Evolutionary conservation across 2,888 invertebrate genomes (phyloP).

Genomic region (Auanema sp.): DNA sequence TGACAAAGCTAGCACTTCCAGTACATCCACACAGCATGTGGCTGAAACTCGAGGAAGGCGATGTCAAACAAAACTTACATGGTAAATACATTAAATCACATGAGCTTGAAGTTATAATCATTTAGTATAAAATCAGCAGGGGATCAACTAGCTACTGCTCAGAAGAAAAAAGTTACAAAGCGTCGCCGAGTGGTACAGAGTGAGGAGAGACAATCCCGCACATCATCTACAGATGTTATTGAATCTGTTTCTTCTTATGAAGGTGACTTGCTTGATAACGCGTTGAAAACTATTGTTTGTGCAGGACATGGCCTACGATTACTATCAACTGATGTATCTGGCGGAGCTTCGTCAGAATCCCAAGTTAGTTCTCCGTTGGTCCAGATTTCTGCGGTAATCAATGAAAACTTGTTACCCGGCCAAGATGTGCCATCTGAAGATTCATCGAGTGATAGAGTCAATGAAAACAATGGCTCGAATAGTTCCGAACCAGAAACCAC

Average conservation of each 20-base stretch:
- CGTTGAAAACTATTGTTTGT: neutral
- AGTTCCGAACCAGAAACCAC: too few species aligned
- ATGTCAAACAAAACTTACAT: slow-evolving; percentile 41
- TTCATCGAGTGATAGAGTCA: too few species aligned
- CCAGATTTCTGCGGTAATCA: neutral
- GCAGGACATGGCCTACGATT: slow-evolving; percentile 8
- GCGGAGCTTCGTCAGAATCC: neutral
- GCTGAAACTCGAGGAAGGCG: slow-evolving; percentile 22
- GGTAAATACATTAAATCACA: too few species aligned
- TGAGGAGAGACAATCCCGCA: neutral
- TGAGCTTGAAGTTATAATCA: too few species aligned
- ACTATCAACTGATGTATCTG: slow-evolving; percentile 11
- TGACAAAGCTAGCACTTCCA: neutral
- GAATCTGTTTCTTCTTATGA: slow-evolving; percentile 13
- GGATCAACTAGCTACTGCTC: neutral
- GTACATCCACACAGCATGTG: slow-evolving; percentile 21
- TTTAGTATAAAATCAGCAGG: neutral
- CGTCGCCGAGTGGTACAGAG: neutral
- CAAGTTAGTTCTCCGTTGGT: neutral
- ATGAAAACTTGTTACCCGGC: too few species aligned
- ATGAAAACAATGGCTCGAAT: too few species aligned
- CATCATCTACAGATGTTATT: neutral
- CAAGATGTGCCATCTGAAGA: too few species aligned
- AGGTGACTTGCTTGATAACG: slow-evolving; percentile 1
- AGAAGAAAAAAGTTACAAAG: neutral